Evolutionary conservation across 2,113 vertebrate genomes (phyloP).

Genomic region (Equus przewalskii): DNA sequence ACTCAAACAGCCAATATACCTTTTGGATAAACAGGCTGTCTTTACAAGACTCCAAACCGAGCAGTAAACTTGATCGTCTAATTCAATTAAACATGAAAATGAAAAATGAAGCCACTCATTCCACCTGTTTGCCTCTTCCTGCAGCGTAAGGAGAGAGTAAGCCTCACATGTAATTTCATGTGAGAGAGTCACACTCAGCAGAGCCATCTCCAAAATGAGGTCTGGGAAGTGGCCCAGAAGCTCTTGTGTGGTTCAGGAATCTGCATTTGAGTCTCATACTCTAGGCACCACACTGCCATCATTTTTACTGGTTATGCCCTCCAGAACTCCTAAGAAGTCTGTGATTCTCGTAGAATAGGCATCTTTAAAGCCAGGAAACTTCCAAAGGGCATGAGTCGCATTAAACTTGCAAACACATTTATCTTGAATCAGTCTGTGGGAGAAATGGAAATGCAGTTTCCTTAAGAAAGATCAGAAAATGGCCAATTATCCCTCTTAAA

Average conservation of each 20-base stretch:
- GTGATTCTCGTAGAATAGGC: background rate
- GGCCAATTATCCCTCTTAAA: constrained; percentile 67
- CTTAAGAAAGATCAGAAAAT: constrained; percentile 73
- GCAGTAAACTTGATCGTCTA: background rate
- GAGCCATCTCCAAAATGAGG: background rate
- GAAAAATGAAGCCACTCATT: background rate
- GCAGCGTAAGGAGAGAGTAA: background rate
- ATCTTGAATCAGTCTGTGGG: constrained; percentile 63
- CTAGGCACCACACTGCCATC: background rate
- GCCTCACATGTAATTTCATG: background rate
- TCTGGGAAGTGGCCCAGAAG: background rate
- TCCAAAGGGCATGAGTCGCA: background rate
- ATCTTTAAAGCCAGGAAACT: background rate
- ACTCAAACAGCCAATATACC: background rate
- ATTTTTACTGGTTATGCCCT: background rate
- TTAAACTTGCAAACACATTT: constrained; percentile 59
- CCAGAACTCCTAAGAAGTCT: background rate
- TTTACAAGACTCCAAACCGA: background rate
- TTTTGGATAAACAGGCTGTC: background rate
- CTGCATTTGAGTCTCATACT: background rate
- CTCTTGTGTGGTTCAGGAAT: fast-evolving
- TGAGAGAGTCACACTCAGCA: background rate
- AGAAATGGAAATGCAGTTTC: constrained; percentile 68
- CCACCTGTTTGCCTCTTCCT: background rate
- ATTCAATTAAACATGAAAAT: background rate